Evolutionary conservation across 2,888 invertebrate species (phyloP), one percentile per base, ranked within the genome.

Genomic region (Smittia sp.): DNA sequence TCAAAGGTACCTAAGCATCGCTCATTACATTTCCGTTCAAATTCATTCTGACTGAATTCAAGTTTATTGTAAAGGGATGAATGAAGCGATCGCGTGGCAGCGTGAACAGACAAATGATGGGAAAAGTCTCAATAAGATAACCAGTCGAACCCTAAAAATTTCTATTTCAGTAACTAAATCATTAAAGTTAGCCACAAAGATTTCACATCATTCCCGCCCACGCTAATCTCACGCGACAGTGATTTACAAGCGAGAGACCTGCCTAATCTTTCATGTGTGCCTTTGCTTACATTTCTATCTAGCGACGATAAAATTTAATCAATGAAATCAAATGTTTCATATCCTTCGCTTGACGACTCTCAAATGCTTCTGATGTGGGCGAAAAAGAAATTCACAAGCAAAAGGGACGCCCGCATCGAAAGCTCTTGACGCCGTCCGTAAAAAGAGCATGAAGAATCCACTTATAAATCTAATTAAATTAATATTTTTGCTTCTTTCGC

Each of bases 401-500:
- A 58, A 58, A 20, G 46, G 4, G 22, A 22, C 11, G 58, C 4
- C 46, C 18, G 22, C 22, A 58, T 20, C 18, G n/a, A 46, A 46
- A 46, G 46, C 46, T 11, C 46, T n/a, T 11, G 46, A 46, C 46
- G 3, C 46, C 2, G 2, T 32, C 46, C 46, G 46, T 11, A 63
- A 27, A 15, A 63, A 63, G n/a, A 63, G 20, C 13, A 13, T 27
- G 22, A 63, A 63, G 27, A 63, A 13, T 22, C 9, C 24, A 24
- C 63, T 63, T 63, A 63, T 63, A 15, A 18, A 63, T 25, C 25
- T 63, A 63, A 63, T 63, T 63, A 63, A 63, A 63, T 58, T 63
- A 63, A 27, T 63, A 63, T 15, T 63, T 63, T 27, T 63, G 63
- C n/a, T 27, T n/a, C 20, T 3, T 58, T 6, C 18, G n/a, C 15